Base-by-base conservation (phyloP, 2,113 vertebrate genomes). In the Scatophagus argus region DNA sequence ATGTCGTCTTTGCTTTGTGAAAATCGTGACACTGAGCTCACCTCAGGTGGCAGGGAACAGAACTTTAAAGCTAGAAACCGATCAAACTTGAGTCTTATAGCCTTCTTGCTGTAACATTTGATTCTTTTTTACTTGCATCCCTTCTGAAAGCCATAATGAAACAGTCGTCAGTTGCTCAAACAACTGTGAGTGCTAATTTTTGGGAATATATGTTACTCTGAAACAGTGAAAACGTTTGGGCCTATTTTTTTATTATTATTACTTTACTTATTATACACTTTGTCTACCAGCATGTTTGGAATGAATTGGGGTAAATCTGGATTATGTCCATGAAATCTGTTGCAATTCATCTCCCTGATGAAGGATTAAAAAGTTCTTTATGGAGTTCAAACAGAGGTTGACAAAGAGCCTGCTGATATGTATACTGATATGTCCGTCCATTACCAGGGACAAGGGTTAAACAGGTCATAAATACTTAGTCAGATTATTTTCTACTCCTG, bases 321-420 rank as follows among this genome's bases (percentile, higher is more conserved):
- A 90, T 91, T 88, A 87, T 38, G n/a, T 49, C 27, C 23, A 64
- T 87, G n/a, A 89, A 90, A 79, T 86, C 55, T 84, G 69, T 62
- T 65, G 67, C 38, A 23, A 74, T 72, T 72, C 44, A 67, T 81
- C 77, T 69, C 47, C 59, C 21, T 71, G 51, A 44, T 82, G 49
- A 44, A 49, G 39, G 87, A 90, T 86, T 82, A 83, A 58, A 29
- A 46, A 13, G 31, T 78, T 74, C 12, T 73, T 74, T 47, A 54
- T 62, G 14, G 58, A 64, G 51, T 72, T 75, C 36, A 81, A 58
- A 64, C 3, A 5, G 27, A 36, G 54, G 38, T 39, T 78, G 55
- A 74, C 51, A 82, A 13, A 58, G 27, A 72, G 34, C 51, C 69
- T 60, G 68, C 39, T 67, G 44, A 51, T 72, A 16, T 29, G 55